These are phyloP conservation scores for Neolamprologus falcicula DNA, from an alignment of 2,113 vertebrate genomes.

Conservation along the genomic window DNA sequence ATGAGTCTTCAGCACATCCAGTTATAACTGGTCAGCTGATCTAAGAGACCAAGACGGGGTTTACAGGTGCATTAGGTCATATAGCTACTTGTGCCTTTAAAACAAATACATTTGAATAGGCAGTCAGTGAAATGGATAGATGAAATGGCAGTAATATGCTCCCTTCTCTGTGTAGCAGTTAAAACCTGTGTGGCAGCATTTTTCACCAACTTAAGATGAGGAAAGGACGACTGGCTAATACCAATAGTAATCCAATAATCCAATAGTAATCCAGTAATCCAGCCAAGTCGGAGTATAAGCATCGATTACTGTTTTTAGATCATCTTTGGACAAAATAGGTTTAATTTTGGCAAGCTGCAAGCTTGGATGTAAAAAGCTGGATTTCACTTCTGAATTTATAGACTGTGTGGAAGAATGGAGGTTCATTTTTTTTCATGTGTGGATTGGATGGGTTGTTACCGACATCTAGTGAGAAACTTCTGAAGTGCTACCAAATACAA, in stretches of 20 bases:
- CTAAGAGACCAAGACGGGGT: background rate
- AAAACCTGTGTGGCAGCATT: background rate
- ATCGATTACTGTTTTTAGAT: background rate
- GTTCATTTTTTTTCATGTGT: background rate
- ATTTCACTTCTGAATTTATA: background rate
- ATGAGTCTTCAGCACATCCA: background rate
- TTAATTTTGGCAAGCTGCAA: background rate
- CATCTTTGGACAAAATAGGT: background rate
- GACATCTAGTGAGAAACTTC: background rate
- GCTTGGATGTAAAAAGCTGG: background rate
- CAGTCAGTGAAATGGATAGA: background rate
- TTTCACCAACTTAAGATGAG: background rate
- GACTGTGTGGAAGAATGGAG: background rate
- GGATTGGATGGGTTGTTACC: background rate
- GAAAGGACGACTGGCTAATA: rapidly evolving
- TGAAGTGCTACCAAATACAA: background rate
- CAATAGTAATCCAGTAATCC: background rate
- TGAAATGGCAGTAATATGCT: background rate
- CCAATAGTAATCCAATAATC: background rate
- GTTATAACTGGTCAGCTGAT: background rate
- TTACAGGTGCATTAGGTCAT: background rate
- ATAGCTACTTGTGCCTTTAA: background rate
- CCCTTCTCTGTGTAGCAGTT: background rate
- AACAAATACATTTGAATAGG: background rate
- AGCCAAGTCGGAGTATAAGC: background rate